Conservation (phyloP, 92 coral and sea anemone genomes). For the Ricordea florida region DNA sequence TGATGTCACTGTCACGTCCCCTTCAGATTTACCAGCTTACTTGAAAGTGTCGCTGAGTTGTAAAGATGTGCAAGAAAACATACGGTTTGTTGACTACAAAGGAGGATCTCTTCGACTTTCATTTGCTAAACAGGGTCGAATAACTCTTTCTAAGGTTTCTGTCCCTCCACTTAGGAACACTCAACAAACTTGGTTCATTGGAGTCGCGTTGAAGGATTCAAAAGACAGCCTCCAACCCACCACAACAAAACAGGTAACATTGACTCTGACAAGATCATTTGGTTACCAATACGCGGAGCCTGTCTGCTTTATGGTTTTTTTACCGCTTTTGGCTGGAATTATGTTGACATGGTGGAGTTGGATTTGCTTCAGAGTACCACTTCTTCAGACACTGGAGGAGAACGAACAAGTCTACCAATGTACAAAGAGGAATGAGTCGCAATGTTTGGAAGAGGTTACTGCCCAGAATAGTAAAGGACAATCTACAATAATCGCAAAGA, state of each 20-base stretch:
- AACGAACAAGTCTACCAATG: too few relatives aligned
- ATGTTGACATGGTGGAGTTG: too few relatives aligned
- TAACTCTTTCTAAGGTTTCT: background rate
- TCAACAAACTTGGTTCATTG: background rate
- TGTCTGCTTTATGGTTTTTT: background rate
- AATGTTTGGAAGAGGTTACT: too few relatives aligned
- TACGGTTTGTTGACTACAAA: constrained; percentile 2
- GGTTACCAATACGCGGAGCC: background rate
- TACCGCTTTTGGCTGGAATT: background rate
- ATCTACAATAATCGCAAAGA: too few relatives aligned
- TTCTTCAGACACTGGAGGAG: too few relatives aligned
- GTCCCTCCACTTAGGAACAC: background rate
- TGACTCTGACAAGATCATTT: background rate
- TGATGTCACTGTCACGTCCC: background rate
- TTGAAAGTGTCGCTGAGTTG: background rate
- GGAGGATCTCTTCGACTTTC: constrained; percentile 38
- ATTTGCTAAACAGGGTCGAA: background rate
- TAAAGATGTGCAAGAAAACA: background rate
- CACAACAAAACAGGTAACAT: background rate
- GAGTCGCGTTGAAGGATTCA: background rate
- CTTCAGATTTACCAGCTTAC: background rate
- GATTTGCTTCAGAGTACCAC: too few relatives aligned
- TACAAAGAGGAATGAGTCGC: too few relatives aligned
- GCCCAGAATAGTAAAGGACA: too few relatives aligned
- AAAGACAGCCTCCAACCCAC: background rate